Evolutionary conservation across 2,888 invertebrate genomes (phyloP).

Genomic region (Trichogramma evanescens): DNA sequence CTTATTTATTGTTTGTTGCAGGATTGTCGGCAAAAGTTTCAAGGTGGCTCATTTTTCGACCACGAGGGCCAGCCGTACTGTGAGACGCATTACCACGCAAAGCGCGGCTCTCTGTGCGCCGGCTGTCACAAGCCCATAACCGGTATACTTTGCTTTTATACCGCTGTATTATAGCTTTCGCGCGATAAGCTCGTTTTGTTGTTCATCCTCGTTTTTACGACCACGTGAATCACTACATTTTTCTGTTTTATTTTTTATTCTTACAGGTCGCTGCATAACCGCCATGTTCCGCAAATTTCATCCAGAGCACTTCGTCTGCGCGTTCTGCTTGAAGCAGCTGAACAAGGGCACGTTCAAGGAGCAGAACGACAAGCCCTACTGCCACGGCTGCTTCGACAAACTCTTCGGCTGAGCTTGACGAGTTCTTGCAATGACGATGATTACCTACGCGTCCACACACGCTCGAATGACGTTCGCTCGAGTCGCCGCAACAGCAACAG

Average conservation of each 20-base stretch:
- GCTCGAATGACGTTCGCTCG: too few species aligned
- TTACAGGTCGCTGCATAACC: conserved; percentile 82
- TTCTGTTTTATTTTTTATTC: background rate
- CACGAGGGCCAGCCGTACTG: conserved; percentile 97
- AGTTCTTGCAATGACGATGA: background rate
- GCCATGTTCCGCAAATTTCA: conserved; percentile 99
- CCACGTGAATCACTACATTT: background rate
- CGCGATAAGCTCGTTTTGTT: background rate
- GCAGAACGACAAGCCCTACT: conserved; percentile 97
- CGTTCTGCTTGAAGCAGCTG: conserved; percentile 95
- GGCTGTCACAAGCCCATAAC: conserved; percentile 97
- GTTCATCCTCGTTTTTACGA: background rate
- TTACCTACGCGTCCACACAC: too few species aligned
- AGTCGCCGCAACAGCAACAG: too few species aligned
- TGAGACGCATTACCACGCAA: conserved; percentile 97
- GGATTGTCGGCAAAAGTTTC: conserved; percentile 96
- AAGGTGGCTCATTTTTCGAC: conserved; percentile 96
- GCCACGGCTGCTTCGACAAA: conserved; percentile 95
- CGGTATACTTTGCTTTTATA: conserved; percentile 43
- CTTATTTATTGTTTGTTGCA: conserved; percentile 47
- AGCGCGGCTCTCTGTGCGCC: conserved; percentile 93
- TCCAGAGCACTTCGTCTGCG: conserved; percentile 98
- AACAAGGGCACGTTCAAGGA: conserved; percentile 99
- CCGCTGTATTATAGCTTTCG: background rate
- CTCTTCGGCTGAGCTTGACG: conserved; percentile 71